Evolutionary conservation across 2,113 vertebrate species (phyloP), one percentile per base, ranked within the genome.

Genomic region (Pelecanoides urinatrix): DNA sequence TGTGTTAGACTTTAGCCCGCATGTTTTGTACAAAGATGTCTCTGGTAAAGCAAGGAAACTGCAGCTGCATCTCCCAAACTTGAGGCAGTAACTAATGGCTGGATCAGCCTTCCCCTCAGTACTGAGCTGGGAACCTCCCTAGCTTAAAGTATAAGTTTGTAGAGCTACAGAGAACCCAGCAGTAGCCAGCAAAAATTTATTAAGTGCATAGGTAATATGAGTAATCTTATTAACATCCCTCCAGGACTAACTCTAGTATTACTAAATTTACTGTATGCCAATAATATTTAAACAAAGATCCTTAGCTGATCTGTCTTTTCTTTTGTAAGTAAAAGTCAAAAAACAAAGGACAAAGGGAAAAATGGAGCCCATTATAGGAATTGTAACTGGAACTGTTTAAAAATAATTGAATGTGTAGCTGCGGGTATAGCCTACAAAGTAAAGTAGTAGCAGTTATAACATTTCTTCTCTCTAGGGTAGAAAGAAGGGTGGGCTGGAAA

Each of bases 171-270:
- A 87, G 30, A 40, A 91, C 18, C 27, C 61, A 71, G 68, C 30
- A 50, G 88, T 86, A 97, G 90, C 59, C 59, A 90, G 79, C 50
- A 93, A 84, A 93, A 90, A 85, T 78, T 89, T 96, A 89, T 96
- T 94, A 90, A 89, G 75, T 38, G 9, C 42, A 25, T 47, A 80
- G 61, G 88, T 94, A 96, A 93, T 92, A 89, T 75, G 55, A 96
- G 91, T 94, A 94, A 94, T 91, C 91, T 93, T 92, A 92, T 88
- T 88, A 94, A 95, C 38, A 23, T 87, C 61, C 83, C 81, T 92
- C 93, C 62, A 93, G 56, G 73, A 81, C 30, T 67, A 91, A 84
- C 40, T 67, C 75, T 92, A 50, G 9, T 36, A 71, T 93, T 93
- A 94, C 79, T 92, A 61, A 91, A 86, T 94, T 86, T 91, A 87